Base-by-base conservation (phyloP, 2,888 invertebrate genomes). In the Orthosia gracilis region DNA sequence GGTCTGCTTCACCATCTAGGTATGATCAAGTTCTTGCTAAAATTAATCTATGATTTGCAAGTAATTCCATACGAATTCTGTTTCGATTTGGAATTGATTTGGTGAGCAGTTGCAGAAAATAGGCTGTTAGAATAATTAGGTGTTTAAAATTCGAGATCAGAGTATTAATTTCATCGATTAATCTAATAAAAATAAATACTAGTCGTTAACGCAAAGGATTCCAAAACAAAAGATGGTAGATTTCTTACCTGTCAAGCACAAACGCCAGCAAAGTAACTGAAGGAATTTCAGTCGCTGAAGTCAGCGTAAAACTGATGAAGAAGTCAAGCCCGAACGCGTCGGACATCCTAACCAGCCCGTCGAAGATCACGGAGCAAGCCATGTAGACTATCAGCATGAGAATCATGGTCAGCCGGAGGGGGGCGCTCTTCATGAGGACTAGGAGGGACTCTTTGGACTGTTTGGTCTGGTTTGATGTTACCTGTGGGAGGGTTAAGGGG, bases 201-300 rank as follows among this genome's bases (percentile, higher is more conserved):
- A n/a, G n/a, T n/a, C n/a, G n/a, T n/a, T n/a, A n/a, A n/a, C n/a
- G n/a, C n/a, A n/a, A n/a, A n/a, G n/a, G n/a, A n/a, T n/a, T n/a
- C n/a, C n/a, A n/a, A n/a, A n/a, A 7, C 18, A 71, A 54, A 31
- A 12, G 11, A 9, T 18, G 40, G 40, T 9, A 2, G 0, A 40
- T 45, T 45, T 17, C 89, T 87, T 63, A 96, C 96, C 91, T 94
- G 73, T 96, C 96, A 17, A 96, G 87, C 1, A 95, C 82, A 1
- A 94, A 82, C 3, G 96, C 95, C 62, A 96, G 77, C 65, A 96
- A 73, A 3, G 94, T 94, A 2, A 96, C 94, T 0, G 96, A 95
- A 0, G 96, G 96, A 80, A 96, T 96, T 87, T 96, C 96, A 1
- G 96, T 96, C 0, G 94, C 96, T 0, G 96, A 96, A 0, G 96